Base-by-base conservation (phyloP, 2,113 vertebrate species). In the Mesembrinibis cayennensis region DNA sequence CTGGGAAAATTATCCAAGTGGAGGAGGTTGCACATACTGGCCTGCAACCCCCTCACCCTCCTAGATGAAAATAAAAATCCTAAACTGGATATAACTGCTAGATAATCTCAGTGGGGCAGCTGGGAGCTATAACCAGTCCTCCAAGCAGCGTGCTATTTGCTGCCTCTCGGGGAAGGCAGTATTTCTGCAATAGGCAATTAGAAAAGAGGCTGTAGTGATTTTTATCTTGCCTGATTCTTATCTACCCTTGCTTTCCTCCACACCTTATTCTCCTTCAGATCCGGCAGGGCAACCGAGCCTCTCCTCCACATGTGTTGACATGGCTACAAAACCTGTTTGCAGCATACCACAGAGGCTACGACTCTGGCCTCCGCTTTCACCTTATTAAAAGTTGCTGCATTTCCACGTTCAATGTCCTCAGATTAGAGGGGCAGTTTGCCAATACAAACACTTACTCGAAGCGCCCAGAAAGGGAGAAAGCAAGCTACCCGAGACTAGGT, bases 261-360 rank as follows among this genome's bases (percentile, higher is more conserved):
- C 74, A 83, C 47, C 87, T 82, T 63, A 59, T 38, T 72, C 91
- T 91, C 73, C 89, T 94, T 79, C 20, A 91, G 70, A 72, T 20
- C 65, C 0, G 0, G 70, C 34, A 45, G 73, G 56, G 89, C 73
- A 78, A 79, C 26, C 0, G 0, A 87, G 73, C 87, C 90, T 91
- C 87, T 96, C 81, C 78, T 87, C 74, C 82, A 56, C 77, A 14
- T 38, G 52, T 89, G 81, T 61, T 91, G 84, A 95, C 93, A 89
- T 1, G 65, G 95, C 93, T 89, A 91, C 91, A 94, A 52, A 96
- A 96, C 91, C 84, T 93, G 91, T 94, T 67, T 95, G 94, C 81
- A 89, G 91, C 96, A 93, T 72, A 95, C 70, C 89, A 63, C n/a
- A 44, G 84, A 78, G 76, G 59, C 86, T 81, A 76, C 0, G 1